Base-by-base conservation (phyloP, 2,113 vertebrate genomes). In the Propithecus coquereli region DNA sequence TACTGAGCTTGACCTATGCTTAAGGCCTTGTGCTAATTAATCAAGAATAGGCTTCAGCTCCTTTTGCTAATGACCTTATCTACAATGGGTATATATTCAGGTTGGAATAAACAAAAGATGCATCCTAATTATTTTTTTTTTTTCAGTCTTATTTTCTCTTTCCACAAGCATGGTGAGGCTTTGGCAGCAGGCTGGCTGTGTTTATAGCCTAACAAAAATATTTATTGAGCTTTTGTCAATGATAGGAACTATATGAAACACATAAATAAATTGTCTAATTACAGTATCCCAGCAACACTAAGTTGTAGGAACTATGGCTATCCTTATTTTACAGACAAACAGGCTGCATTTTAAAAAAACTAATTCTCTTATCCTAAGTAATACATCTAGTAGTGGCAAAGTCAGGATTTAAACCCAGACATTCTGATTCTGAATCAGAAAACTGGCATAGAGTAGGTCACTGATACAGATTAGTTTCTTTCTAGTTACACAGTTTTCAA, bases 61-160 rank as follows among this genome's bases (percentile, higher is more conserved):
- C 10, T 59, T 17, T 12, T 0, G 0, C 30, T 90, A 27, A 89
- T 63, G 65, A 83, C 6, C 50, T 79, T 12, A 0, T 70, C 63
- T 74, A 18, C 30, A 66, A 23, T 17, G 13, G 63, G 32, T 77
- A 9, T 83, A 34, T 63, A 61, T 91, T 90, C 34, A 52, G 63
- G 70, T 68, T 87, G 45, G 6, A 54, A 57, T n/a, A 86, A 79
- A 37, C 34, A 91, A 84, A 91, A 94, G 14, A 16, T 84, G 22
- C 9, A 65, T 30, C 14, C 23, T 82, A 47, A 66, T 88, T 61
- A 59, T 14, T 32, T 4, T 37, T 25, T 80, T 50, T 22, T 74
- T 63, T 88, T 66, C 66, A 7, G 34, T 71, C 34, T 57, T 13
- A 3, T 74, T 85, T 88, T 59, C 22, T 80, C 61, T 20, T 86